Evolutionary conservation across 2,888 invertebrate genomes (phyloP).

Genomic region (Ormyrus nitidulus): DNA sequence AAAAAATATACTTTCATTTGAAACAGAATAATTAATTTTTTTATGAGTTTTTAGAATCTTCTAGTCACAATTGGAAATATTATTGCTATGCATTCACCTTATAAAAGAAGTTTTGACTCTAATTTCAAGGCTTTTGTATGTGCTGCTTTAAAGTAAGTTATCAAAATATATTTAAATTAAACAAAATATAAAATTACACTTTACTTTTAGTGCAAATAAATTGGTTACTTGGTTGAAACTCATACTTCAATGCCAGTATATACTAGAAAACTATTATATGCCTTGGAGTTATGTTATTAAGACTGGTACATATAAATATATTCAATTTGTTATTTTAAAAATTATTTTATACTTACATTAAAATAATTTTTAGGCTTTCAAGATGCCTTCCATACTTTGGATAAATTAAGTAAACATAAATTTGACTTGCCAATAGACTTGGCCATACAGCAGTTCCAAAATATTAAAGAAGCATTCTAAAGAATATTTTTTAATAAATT

Average conservation of each 20-base stretch:
- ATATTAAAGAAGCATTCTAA: slow-evolving; percentile 90
- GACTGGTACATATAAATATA: slow-evolving; percentile 80
- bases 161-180: slow-evolving; percentile 23
- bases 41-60: slow-evolving; percentile 81
- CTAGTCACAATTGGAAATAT: slow-evolving; percentile 95
- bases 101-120: slow-evolving; percentile 96
- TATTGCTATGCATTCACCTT: slow-evolving; percentile 91
- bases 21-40: background rate
- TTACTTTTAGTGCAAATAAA: slow-evolving; percentile 85
- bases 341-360: slow-evolving; percentile 17
- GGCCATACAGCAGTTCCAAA: slow-evolving; percentile 96
- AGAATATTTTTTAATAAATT: slow-evolving; percentile 24
- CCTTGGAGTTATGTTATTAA: slow-evolving; percentile 97
- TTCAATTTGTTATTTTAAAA: background rate
- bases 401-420: slow-evolving; percentile 88
- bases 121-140: slow-evolving; percentile 99
- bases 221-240: slow-evolving; percentile 96
- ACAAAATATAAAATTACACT: slow-evolving; percentile 17
- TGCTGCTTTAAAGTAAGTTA: slow-evolving; percentile 92
- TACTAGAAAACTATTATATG: slow-evolving; percentile 87
- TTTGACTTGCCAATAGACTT: slow-evolving; percentile 97
- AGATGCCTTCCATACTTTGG: slow-evolving; percentile 93
- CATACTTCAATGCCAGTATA: slow-evolving; percentile 89
- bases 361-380: slow-evolving; percentile 86
- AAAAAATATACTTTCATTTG: slow-evolving; percentile 55